A percentile compares a stretch with the other conserved stretches of the same genome.
Evolutionary conservation across 2,113 vertebrate species (phyloP).

Genomic region (Eurystomus gularis): DNA sequence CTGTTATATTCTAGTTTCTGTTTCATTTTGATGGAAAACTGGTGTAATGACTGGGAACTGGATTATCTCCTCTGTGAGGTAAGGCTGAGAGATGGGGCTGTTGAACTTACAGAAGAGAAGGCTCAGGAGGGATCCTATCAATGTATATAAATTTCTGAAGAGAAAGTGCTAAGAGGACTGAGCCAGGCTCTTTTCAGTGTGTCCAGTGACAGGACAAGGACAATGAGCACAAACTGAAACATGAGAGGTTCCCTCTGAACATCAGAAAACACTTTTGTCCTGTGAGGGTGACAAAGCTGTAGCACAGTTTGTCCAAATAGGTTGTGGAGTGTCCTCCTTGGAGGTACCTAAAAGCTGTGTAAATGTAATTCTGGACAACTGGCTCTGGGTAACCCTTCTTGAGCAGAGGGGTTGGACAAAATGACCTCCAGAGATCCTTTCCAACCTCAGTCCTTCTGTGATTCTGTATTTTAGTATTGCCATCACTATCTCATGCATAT

Average conservation of each 20-base stretch:
- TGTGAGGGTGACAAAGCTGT: not conserved
- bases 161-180: not conserved
- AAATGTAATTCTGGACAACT: not conserved
- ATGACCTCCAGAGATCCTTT: not conserved
- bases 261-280: not conserved
- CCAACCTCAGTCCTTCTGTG: not conserved
- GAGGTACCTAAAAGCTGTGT: not conserved
- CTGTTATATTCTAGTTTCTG: not conserved
- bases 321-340: fast-evolving
- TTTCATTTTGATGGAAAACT: not conserved
- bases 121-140: not conserved
- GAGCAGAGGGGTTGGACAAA: not conserved
- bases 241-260: not conserved
- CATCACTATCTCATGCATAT: not conserved
- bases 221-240: too few relatives aligned
- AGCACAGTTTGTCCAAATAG: not conserved
- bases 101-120: not conserved
- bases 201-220: not conserved
- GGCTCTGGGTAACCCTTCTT: not conserved
- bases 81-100: not conserved
- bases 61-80: not conserved
- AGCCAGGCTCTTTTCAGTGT: too few relatives aligned
- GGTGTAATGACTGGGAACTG: not conserved
- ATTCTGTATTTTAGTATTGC: not conserved
- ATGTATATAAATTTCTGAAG: not conserved